A percentile compares a stretch with the other conserved stretches of the same genome.
Evolutionary conservation across 1,140 invertebrate species (phyloP).

Genomic region (Asbolus verrucosus): DNA sequence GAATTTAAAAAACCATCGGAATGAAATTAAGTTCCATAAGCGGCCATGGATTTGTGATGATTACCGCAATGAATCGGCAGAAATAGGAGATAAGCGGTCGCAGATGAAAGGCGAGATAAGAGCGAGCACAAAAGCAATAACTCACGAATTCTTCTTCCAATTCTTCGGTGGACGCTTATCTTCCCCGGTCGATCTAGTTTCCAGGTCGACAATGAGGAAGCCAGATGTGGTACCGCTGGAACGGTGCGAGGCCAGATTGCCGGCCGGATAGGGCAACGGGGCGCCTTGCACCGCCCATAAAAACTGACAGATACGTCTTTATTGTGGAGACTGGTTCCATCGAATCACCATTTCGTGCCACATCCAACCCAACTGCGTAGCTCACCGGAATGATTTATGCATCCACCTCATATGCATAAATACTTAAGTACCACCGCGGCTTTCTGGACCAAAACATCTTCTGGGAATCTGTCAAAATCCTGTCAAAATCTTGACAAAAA

Average conservation of each 20-base stretch:
- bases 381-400: conserved; percentile 20
- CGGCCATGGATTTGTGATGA: too few species aligned
- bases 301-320: conserved; percentile 60
- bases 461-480: not conserved
- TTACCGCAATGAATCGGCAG: too few species aligned
- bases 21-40: too few species aligned
- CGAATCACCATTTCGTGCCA: conserved; percentile 37
- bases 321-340: conserved; percentile 54
- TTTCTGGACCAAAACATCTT: not conserved
- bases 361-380: conserved; percentile 5
- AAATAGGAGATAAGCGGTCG: too few species aligned
- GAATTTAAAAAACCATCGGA: too few species aligned
- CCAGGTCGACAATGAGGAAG: too few species aligned
- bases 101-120: too few species aligned
- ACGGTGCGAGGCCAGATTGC: conserved; percentile 49
- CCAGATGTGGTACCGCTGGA: conserved; percentile 35
- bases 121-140: too few species aligned
- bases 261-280: conserved; percentile 53
- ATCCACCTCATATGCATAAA: conserved; percentile 29
- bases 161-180: too few species aligned
- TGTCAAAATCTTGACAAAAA: too few species aligned
- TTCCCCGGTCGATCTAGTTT: too few species aligned
- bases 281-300: conserved; percentile 55
- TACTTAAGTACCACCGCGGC: not conserved
- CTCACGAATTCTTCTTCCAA: too few species aligned